phyloP scores from a whole-genome alignment of 2,888 invertebrate genomes.

The Sphaeridia pumilis region DNA sequence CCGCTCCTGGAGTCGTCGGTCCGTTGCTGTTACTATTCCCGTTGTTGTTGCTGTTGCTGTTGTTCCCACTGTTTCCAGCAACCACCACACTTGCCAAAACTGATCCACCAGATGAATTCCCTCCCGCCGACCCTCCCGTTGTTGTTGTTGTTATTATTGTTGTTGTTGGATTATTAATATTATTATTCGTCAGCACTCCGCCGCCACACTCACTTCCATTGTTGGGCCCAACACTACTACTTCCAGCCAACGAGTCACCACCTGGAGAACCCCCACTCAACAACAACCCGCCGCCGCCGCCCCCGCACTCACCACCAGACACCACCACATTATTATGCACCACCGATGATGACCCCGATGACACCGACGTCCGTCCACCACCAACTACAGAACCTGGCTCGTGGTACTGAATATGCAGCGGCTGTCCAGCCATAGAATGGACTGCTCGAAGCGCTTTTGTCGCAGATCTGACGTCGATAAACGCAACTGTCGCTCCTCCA shows the following conservation, averaged over 20 bases:
- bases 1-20: constrained; percentile 19
- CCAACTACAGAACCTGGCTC: constrained; percentile 35
- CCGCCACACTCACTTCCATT: not conserved
- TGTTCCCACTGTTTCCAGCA: not conserved
- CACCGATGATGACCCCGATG: constrained; percentile 47
- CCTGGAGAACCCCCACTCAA: too few species aligned
- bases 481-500: constrained; percentile 79
- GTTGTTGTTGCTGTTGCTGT: not conserved
- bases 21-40: constrained; percentile 26
- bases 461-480: constrained; percentile 94
- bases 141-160: too few species aligned
- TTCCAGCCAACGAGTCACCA: too few species aligned
- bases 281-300: too few species aligned
- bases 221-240: too few species aligned
- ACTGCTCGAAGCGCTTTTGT: constrained; percentile 84
- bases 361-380: constrained; percentile 38
- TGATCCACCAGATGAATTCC: constrained; percentile 13
- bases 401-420: constrained; percentile 33
- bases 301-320: constrained; percentile 5
- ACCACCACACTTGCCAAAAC: constrained; percentile 9
- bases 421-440: constrained; percentile 44
- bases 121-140: constrained; percentile 21
- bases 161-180: not conserved
- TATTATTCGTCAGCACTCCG: too few species aligned
- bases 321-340: constrained; percentile 3